Base-by-base conservation (phyloP, 2,797 vertebrate species). In the Potorous gilbertii region DNA sequence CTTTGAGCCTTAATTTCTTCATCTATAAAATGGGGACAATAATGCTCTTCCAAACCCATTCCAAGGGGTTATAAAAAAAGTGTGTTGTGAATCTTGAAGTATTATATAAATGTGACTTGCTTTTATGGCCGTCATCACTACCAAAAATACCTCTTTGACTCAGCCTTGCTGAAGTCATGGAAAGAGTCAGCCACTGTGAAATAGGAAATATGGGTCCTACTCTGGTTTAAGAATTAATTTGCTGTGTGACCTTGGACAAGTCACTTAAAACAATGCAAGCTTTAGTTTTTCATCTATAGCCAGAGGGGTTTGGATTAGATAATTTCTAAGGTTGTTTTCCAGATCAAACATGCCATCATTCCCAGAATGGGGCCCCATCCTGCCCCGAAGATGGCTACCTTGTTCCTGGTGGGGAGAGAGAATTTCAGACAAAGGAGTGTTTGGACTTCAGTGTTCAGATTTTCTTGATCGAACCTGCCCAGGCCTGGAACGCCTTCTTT, bases 291-390 rank as follows among this genome's bases (percentile, higher is more conserved):
- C 90, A n/a, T 27, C 2, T 31, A 4, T 14, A 28, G 3, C 28
- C 0, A 21, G 54, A 0, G 28, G 40, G 66, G 62, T 56, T 55
- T 18, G 28, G 27, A 66, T 54, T 90, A 87, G 74, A 50, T 50
- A 27, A 46, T 87, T 18, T 87, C 40, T 50, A 46, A 87, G 62
- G 9, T 24, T 16, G 0, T 46, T 54, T 13, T 40, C 55, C 18
- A 6, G 52, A 55, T 14, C 55, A 31, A 1, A 1, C 28, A 40
- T 1, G 5, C 27, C 95, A 34, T 55, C 13, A 0, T 40, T 27
- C 1, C 4, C 3, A 1, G 0, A 4, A 12, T 14, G 4, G 21
- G 56, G 0, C 0, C 13, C 1, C 81, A 90, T 34, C 87, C 46
- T 4, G 4, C 92, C 29, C 14, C 40, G 9, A 93, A 55, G 87